Evolutionary conservation across 2,888 invertebrate genomes (phyloP).

Genomic region (Galerucella nymphaeae): DNA sequence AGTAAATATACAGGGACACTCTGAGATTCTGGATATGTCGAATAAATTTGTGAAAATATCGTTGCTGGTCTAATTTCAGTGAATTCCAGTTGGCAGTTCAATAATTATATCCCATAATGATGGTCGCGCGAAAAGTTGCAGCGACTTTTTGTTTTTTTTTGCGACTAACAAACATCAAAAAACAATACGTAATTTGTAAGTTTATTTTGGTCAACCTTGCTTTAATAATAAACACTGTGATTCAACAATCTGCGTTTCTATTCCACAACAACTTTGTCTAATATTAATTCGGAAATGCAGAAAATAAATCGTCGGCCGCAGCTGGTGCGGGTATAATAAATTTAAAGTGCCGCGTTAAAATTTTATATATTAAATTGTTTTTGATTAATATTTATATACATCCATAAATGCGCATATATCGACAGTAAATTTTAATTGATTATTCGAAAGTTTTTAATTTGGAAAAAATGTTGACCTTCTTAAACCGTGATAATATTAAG

Average conservation of each 20-base stretch:
- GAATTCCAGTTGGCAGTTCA: too few relatives aligned
- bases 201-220: not conserved
- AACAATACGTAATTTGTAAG: not conserved
- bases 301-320: not conserved
- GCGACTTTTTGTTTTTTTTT: not conserved
- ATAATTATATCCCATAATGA: too few relatives aligned
- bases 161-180: not conserved
- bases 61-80: too few relatives aligned
- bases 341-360: not conserved
- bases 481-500: not conserved
- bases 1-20: too few relatives aligned
- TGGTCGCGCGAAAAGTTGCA: not conserved
- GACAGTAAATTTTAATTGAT: not conserved
- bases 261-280: slow-evolving; percentile 5
- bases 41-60: too few relatives aligned
- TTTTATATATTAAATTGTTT: not conserved
- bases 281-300: slow-evolving; percentile 5
- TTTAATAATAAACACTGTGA: slow-evolving; percentile 3
- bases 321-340: slow-evolving; percentile 4
- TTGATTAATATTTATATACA: not conserved
- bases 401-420: not conserved
- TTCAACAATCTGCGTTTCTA: not conserved
- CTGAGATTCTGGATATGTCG: too few relatives aligned
- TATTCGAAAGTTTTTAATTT: not conserved
- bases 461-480: not conserved